Evolutionary conservation across 35 echinoderm and acorn worm genomes (phyloP), one percentile per base, ranked within the genome.

Genomic region (Ophiothrix spiculata): DNA sequence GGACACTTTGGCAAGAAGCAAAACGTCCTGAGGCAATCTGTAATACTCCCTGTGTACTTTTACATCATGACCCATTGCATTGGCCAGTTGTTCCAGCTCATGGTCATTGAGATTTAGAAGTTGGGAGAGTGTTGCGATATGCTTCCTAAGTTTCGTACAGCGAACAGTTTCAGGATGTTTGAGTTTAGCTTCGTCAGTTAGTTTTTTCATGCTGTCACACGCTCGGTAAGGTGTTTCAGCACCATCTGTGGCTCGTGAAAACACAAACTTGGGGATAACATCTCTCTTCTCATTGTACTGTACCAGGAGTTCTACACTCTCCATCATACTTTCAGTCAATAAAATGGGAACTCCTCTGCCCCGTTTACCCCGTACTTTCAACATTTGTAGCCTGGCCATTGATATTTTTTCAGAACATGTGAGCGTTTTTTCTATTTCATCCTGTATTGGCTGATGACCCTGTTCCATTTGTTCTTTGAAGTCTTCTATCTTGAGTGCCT

Each of bases 121-220:
- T 74, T 93, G 91, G 79, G 40, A 82, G 41, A 93, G 35, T 4
- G 91, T 93, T 2, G 86, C 91, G 23, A 93, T 74, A 63, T 93
- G 86, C 77, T 93, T 86, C 33, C 91, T 28, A 0, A 88, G 37
- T 38, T 46, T 75, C 31, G 91, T 89, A 34, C 60, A 39, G 0
- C 42, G 80, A 13, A 93, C 39, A 36, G 39, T 88, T 69, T 88
- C 75, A 10, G 42, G 42, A 49, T 49, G 42, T 19, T 49, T 6
- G 6, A 49, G 19, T 10, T 49, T 19, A 10, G 42, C 42, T 19
- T 49, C 42, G 19, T 6, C 6, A 49, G 42, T 10, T 49, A 49
- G 19, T 49, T 49, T 19, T 19, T 19, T 49, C 6, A 49, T 49
- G 42, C 6, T 19, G 19, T 49, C 19, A 19, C 6, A 10, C 6